Evolutionary conservation across 2,113 vertebrate genomes (phyloP).

Genomic region (Ramphastos sulfuratus): DNA sequence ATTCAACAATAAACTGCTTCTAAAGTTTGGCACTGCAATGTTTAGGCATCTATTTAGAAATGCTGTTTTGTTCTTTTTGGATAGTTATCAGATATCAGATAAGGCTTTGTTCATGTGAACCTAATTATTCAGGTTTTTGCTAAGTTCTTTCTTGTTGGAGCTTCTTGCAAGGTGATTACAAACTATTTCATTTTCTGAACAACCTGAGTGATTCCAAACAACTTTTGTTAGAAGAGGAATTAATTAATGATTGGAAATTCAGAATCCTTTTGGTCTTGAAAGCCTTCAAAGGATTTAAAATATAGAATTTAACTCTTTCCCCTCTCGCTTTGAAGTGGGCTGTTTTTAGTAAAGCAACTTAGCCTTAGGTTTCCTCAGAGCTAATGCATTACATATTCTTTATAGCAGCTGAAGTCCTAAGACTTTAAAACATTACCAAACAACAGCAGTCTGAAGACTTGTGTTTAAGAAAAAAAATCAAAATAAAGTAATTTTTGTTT

Average conservation of each 20-base stretch:
- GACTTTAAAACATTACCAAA: neutral
- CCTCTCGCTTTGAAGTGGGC: neutral
- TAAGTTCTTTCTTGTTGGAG: conserved; percentile 36
- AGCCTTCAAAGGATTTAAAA: neutral
- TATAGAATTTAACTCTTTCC: neutral
- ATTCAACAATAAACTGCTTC: neutral
- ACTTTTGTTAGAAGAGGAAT: neutral
- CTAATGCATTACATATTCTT: neutral
- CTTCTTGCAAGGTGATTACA: neutral
- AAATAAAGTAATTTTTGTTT: neutral
- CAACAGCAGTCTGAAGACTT: neutral
- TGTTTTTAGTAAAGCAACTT: neutral
- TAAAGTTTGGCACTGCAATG: neutral
- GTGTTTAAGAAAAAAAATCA: neutral
- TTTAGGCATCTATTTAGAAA: conserved; percentile 25
- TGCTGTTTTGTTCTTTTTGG: conserved; percentile 3
- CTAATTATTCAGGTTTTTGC: conserved; percentile 51
- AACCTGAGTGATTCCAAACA: conserved; percentile 15
- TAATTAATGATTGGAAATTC: neutral
- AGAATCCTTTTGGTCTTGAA: conserved; percentile 8
- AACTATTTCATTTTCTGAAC: conserved; percentile 23
- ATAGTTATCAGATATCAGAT: conserved; percentile 40
- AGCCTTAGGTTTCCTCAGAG: neutral
- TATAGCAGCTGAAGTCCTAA: neutral
- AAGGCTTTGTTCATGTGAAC: conserved; percentile 40